Evolutionary conservation across 2,797 vertebrate species (phyloP).

Genomic region (Sebastes flavidus): DNA sequence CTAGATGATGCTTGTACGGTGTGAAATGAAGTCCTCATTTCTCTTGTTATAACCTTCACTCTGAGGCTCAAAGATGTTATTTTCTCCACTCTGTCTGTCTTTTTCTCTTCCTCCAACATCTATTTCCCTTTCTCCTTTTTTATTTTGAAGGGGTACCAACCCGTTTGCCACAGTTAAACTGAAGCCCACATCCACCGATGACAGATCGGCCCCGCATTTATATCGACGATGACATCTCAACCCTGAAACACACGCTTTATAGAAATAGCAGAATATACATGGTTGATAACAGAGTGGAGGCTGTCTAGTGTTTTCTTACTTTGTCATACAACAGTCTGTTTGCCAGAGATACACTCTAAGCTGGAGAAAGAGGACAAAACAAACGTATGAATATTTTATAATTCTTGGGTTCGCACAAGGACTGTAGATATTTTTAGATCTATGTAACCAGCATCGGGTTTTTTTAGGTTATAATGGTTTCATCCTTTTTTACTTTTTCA

Average conservation of each 20-base stretch:
- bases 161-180: slow-evolving; percentile 96
- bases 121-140: not conserved
- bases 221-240: slow-evolving; percentile 36
- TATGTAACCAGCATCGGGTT: not conserved
- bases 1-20: slow-evolving; percentile 27
- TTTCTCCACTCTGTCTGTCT: not conserved
- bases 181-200: slow-evolving; percentile 90
- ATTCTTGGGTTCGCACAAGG: not conserved
- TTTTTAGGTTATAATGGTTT: not conserved
- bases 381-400: not conserved
- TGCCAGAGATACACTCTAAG: not conserved
- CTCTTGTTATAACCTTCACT: slow-evolving; percentile 10
- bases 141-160: slow-evolving; percentile 89
- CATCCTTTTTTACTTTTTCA: not conserved
- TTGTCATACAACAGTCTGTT: not conserved
- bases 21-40: slow-evolving; percentile 23
- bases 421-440: not conserved
- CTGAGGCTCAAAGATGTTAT: not conserved
- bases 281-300: not conserved
- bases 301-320: not conserved
- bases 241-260: not conserved
- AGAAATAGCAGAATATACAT: not conserved
- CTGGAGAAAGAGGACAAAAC: not conserved
- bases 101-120: not conserved
- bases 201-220: slow-evolving; percentile 86